Conservation (phyloP, 2,113 vertebrate genomes). For the Archilochus colubris region DNA sequence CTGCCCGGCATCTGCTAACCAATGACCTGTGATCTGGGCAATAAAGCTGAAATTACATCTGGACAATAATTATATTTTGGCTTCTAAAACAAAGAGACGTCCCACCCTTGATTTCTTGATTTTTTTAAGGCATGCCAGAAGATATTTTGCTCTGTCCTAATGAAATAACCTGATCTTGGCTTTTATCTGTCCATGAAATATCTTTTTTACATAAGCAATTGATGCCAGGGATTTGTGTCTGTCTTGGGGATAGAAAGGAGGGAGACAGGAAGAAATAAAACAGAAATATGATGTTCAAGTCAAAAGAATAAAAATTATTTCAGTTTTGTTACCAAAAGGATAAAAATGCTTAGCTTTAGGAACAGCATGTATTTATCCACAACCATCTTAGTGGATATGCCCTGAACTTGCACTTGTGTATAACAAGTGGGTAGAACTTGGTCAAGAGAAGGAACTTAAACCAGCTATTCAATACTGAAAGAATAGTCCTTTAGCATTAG, state of each 20-base stretch:
- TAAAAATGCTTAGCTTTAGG: neutral
- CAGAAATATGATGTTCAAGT: neutral
- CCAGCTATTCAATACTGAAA: neutral
- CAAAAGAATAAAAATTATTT: neutral
- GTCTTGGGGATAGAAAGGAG: neutral
- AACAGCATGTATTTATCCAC: neutral
- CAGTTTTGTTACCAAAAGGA: neutral
- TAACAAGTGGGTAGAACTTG: neutral
- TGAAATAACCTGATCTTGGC: neutral
- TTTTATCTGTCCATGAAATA: constrained; percentile 7
- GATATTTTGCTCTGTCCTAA: constrained; percentile 11
- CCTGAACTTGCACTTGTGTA: neutral
- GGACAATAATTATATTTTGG: constrained; percentile 73
- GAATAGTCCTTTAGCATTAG: neutral
- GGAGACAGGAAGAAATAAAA: neutral
- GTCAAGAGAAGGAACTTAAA: neutral
- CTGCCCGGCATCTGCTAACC: constrained; percentile 75
- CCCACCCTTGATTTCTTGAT: neutral
- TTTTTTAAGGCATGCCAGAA: constrained; percentile 56
- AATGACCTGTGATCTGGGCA: constrained; percentile 76
- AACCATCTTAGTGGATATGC: neutral
- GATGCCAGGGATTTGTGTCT: neutral
- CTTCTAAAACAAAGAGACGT: constrained; percentile 61
- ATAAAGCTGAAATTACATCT: constrained; percentile 79
- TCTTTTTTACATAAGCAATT: neutral